A percentile compares a stretch with the other conserved stretches of the same genome.
phyloP scores from a whole-genome alignment of 2,113 vertebrate species.

The Brevimyrus niger region DNA sequence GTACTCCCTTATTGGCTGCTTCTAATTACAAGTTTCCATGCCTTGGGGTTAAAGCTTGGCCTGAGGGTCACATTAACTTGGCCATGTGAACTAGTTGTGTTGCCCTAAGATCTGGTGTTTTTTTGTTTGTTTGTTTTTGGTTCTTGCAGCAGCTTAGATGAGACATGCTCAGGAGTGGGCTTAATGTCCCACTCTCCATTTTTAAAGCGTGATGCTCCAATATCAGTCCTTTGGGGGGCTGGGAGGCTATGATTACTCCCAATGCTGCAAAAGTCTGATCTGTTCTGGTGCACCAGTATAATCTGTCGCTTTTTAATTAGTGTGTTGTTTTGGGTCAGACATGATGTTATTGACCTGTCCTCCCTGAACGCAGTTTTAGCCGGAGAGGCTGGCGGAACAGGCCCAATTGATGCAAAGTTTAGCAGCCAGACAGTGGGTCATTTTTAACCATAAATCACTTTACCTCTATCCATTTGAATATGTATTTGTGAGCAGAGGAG shows the following conservation, averaged over 20 bases:
- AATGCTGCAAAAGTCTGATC: background rate
- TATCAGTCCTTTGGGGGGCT: background rate
- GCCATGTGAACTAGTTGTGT: background rate
- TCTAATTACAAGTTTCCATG: background rate
- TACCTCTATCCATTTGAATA: background rate
- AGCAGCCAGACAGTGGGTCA: background rate
- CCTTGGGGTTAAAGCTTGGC: too few species aligned
- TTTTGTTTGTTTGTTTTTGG: background rate
- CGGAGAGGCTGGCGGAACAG: background rate
- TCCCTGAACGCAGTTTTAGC: background rate
- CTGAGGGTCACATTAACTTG: background rate
- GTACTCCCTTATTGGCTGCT: background rate
- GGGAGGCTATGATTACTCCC: background rate
- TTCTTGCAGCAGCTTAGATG: background rate
- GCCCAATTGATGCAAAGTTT: background rate
- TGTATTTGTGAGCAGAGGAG: background rate
- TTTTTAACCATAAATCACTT: background rate
- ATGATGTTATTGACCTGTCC: background rate
- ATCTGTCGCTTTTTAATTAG: background rate
- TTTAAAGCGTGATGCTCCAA: background rate
- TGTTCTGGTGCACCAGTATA: background rate
- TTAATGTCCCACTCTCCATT: background rate
- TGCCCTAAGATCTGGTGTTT: background rate
- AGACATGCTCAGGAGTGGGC: background rate
- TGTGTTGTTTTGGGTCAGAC: background rate